Percentiles rank a stretch among this genome's conserved stretches.
These are phyloP conservation scores for Monopis laevigella DNA, from an alignment of 2,888 invertebrate genomes.

Conservation along the genomic window DNA sequence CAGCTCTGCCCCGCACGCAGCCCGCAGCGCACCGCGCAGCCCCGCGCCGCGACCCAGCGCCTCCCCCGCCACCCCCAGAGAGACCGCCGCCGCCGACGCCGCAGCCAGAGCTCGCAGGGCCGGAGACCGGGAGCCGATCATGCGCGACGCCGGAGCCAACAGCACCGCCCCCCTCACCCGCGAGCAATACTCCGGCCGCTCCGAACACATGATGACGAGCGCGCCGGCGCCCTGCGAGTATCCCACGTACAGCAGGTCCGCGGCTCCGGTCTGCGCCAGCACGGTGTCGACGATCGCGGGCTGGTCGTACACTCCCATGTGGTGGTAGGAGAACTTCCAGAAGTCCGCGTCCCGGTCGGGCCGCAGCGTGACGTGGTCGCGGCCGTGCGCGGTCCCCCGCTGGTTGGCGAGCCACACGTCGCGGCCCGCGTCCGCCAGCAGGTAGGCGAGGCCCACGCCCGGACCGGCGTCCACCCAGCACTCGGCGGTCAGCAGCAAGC, in stretches of 20 bases:
- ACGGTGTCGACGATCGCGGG: constrained; percentile 9
- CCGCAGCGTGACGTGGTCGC: background rate
- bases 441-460: background rate
- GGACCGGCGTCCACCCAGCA: constrained; percentile 9
- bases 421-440: constrained; percentile 1
- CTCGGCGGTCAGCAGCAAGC: constrained; percentile 6
- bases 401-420: constrained; percentile 7
- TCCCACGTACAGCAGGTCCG: constrained; percentile 7
- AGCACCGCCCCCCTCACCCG: background rate
- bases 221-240: constrained; percentile 11
- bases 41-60: background rate
- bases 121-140: background rate
- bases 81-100: background rate
- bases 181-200: background rate
- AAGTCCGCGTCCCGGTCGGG: constrained; percentile 10
- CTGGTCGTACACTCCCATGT: constrained; percentile 11
- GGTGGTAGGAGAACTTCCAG: constrained; percentile 11
- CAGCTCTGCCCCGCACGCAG: background rate
- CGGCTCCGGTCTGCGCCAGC: background rate
- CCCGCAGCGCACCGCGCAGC: background rate
- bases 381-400: constrained; percentile 4
- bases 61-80: background rate
- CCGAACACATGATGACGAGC: constrained; percentile 4
- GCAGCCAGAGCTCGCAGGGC: background rate
- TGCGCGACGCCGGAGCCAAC: constrained; percentile 1